Percentiles rank a stretch among this genome's conserved stretches.
phyloP scores from a whole-genome alignment of 2,113 vertebrate genomes.

The Morone chrysops region DNA sequence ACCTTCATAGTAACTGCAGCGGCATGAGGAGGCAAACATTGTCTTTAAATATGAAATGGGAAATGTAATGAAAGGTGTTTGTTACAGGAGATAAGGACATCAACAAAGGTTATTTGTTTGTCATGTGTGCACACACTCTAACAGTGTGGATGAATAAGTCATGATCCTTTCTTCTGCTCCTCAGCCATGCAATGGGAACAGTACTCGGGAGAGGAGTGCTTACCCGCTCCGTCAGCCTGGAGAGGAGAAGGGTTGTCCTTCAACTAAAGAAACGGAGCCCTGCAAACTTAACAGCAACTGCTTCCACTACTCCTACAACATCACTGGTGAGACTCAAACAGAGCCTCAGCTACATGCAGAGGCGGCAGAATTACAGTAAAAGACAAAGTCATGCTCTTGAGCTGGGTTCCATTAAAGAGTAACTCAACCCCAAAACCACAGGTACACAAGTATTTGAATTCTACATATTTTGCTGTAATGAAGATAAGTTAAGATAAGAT shows the following conservation, averaged over 20 bases:
- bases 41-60: too few species aligned
- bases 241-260: conserved; percentile 88
- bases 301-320: conserved; percentile 96
- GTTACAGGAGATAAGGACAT: neutral
- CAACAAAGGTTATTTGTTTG: neutral
- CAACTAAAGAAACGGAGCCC: conserved; percentile 84
- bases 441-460: too few species aligned
- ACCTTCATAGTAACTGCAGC: too few species aligned
- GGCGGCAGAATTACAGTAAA: neutral
- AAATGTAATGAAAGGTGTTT: neutral
- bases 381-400: neutral
- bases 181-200: conserved; percentile 91
- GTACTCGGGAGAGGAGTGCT: conserved; percentile 86
- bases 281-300: conserved; percentile 95
- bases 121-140: neutral
- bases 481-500: too few species aligned
- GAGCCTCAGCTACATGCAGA: neutral
- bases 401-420: neutral
- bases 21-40: neutral
- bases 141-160: neutral
- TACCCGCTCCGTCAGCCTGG: conserved; percentile 87
- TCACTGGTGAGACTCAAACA: conserved; percentile 88
- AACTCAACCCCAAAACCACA: too few species aligned
- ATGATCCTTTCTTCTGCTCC: conserved; percentile 47
- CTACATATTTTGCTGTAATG: too few species aligned